These are phyloP conservation scores for Pelvicachromis taeniatus DNA, from an alignment of 2,113 vertebrate species.

Conservation along the genomic window DNA sequence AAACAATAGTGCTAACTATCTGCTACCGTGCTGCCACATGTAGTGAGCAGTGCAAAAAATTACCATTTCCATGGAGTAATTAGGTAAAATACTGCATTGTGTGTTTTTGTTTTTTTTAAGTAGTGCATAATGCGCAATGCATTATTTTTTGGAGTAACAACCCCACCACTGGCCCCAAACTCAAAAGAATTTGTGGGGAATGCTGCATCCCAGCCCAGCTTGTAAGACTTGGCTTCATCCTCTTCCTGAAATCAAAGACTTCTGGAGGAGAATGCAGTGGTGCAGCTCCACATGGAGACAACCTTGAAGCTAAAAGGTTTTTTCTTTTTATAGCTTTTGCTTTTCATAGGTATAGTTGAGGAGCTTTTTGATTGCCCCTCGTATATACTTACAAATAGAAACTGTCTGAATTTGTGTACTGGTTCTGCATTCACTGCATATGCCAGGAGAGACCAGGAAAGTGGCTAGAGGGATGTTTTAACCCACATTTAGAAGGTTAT, in stretches of 20 bases:
- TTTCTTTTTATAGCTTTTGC: neutral
- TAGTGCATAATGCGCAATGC: neutral
- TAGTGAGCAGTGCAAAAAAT: neutral
- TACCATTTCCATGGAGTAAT: neutral
- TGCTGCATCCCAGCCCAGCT: neutral
- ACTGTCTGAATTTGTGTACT: neutral
- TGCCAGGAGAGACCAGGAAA: neutral
- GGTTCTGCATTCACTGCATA: neutral
- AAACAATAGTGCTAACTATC: neutral
- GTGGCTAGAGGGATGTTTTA: neutral
- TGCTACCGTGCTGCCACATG: neutral
- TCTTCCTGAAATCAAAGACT: neutral
- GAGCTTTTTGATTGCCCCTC: neutral
- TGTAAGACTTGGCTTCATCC: neutral
- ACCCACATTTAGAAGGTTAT: neutral
- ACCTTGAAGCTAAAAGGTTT: neutral
- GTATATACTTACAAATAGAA: neutral
- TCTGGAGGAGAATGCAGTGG: neutral
- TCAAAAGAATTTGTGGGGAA: neutral
- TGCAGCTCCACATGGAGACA: neutral
- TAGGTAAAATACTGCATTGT: neutral
- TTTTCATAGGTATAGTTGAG: neutral
- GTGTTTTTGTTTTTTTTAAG: neutral
- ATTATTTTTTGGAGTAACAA: neutral
- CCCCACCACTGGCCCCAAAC: neutral